These are phyloP conservation scores for Xestoiulus laeticollis DNA, from an alignment of 2,888 invertebrate species.

Conservation along the genomic window DNA sequence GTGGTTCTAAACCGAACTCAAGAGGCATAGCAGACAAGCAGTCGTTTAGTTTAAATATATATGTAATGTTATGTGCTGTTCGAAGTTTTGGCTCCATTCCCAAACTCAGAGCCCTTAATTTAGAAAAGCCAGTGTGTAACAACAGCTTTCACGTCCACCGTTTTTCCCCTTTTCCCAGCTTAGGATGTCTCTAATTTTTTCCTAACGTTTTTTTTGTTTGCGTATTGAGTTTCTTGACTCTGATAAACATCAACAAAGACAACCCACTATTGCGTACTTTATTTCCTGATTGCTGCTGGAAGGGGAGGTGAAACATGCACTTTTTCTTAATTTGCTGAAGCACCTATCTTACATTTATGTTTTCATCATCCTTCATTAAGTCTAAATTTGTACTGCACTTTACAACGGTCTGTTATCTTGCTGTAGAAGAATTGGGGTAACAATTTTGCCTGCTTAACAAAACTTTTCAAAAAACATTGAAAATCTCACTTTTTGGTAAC, in stretches of 20 bases:
- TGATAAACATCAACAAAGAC: constrained; percentile 11
- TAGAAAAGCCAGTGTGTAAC: constrained; percentile 11
- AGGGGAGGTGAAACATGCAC: not conserved
- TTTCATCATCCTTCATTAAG: constrained; percentile 53
- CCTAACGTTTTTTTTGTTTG: not conserved
- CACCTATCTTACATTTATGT: not conserved
- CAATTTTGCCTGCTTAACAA: too few relatives aligned
- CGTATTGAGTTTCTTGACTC: constrained; percentile 18
- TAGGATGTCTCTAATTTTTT: constrained; percentile 31
- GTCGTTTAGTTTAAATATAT: constrained; percentile 17
- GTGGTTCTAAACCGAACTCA: not conserved
- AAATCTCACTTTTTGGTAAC: too few relatives aligned
- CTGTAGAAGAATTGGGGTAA: too few relatives aligned
- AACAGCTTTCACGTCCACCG: constrained; percentile 22
- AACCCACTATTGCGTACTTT: not conserved
- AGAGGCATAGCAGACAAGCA: constrained; percentile 5
- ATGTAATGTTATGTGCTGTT: not conserved
- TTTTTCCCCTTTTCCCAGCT: constrained; percentile 30
- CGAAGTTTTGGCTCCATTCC: constrained; percentile 41
- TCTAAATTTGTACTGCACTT: too few relatives aligned
- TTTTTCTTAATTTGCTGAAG: not conserved
- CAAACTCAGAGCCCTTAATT: constrained; percentile 35
- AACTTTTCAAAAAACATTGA: too few relatives aligned
- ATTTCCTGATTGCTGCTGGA: constrained; percentile 7
- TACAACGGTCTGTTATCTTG: too few relatives aligned